phyloP scores from a whole-genome alignment of 2,888 invertebrate species.

The Hirtodrosophila duncani region DNA sequence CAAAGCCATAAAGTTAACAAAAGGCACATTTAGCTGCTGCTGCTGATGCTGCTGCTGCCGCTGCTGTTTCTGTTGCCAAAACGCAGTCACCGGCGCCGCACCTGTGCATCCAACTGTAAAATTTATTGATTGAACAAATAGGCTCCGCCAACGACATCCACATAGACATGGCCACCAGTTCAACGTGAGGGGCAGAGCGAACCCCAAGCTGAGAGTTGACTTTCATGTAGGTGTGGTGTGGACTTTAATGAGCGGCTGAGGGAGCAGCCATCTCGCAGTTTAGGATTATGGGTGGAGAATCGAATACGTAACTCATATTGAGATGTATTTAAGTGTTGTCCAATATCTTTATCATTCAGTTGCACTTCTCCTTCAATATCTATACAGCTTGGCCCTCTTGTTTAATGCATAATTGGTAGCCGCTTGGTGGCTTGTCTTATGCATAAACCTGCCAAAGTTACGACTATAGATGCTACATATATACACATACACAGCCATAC shows the following conservation, averaged over 20 bases:
- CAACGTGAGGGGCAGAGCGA: no score
- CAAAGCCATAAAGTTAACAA: slow-evolving; percentile 38
- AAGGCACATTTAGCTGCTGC: slow-evolving; percentile 36
- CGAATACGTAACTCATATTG: no score
- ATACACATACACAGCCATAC: no score
- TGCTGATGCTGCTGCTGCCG: slow-evolving; percentile 37
- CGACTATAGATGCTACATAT: no score
- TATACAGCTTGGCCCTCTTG: slow-evolving; percentile 29
- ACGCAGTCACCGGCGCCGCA: slow-evolving; percentile 28
- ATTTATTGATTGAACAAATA: slow-evolving; percentile 70
- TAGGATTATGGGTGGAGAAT: no score
- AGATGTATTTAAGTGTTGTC: no score
- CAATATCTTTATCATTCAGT: no score
- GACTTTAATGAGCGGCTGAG: no score
- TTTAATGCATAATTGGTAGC: slow-evolving; percentile 61
- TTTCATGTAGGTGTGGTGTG: no score
- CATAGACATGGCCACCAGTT: slow-evolving; percentile 6
- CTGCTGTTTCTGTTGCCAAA: not conserved
- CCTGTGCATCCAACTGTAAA: slow-evolving; percentile 65
- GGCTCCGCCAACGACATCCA: slow-evolving; percentile 25
- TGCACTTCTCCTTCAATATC: no score
- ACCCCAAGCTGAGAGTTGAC: no score
- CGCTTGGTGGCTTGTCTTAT: slow-evolving; percentile 51
- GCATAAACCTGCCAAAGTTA: slow-evolving; percentile 54
- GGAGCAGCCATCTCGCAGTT: no score